A percentile compares a stretch with the other conserved stretches of the same genome.
Conservation (phyloP, 2,113 vertebrate genomes). For the Neopipo cinnamomea region DNA sequence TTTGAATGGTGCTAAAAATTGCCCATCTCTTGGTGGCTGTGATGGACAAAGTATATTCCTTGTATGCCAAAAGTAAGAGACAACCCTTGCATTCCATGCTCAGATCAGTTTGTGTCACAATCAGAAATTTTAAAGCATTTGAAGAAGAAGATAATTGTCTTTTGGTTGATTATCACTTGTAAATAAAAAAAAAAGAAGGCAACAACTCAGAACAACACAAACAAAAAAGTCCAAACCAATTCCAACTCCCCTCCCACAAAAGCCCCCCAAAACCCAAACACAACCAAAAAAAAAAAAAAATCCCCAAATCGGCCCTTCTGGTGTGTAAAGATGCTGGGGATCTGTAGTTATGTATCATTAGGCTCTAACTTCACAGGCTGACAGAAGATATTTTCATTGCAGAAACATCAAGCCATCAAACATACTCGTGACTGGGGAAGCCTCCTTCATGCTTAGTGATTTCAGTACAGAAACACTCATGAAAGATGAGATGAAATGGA, state of each 20-base stretch:
- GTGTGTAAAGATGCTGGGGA: background rate
- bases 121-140: background rate
- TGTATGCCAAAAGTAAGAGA: background rate
- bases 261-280: background rate
- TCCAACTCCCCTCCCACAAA: rapidly evolving
- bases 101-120: background rate
- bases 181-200: background rate
- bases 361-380: background rate
- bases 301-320: background rate
- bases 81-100: background rate
- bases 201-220: background rate
- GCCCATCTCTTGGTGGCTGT: background rate
- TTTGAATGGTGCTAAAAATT: background rate
- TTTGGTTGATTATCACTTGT: background rate
- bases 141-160: background rate
- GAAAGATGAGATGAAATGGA: slow-evolving; percentile 73
- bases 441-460: slow-evolving; percentile 74
- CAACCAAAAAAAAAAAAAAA: background rate
- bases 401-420: slow-evolving; percentile 85
- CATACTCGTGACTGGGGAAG: slow-evolving; percentile 54
- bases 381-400: background rate
- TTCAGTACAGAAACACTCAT: slow-evolving; percentile 68
- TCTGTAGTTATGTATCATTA: background rate
- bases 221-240: background rate
- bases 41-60: background rate